phyloP scores from a whole-genome alignment of 2,888 invertebrate species.

The Penaeus monodon region DNA sequence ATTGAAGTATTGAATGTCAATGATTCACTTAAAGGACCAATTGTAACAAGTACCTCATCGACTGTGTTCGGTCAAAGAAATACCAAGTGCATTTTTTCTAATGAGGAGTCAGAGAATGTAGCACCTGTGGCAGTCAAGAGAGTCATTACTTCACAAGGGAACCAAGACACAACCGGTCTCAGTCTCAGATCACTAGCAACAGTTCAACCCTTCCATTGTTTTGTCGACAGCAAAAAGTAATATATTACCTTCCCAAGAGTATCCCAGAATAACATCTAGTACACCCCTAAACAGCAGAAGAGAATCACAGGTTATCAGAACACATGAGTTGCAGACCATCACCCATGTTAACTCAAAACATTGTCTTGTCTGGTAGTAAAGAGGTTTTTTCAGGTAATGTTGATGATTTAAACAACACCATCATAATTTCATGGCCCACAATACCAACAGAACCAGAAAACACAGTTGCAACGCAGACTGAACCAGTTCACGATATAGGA shows the following conservation, averaged over 20 bases:
- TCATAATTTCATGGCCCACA: conserved; percentile 54
- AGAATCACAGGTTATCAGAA: conserved; percentile 23
- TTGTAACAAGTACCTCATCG: conserved; percentile 1
- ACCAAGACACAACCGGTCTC: neutral
- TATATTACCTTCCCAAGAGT: conserved; percentile 11
- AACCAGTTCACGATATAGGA: conserved; percentile 20
- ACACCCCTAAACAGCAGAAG: conserved; percentile 2
- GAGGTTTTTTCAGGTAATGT: conserved; percentile 22
- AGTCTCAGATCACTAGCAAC: conserved; percentile 17
- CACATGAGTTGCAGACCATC: conserved; percentile 8
- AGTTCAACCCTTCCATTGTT: conserved; percentile 35
- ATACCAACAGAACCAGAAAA: conserved; percentile 16
- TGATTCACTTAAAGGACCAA: conserved; percentile 4
- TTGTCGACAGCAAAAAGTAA: conserved; percentile 23
- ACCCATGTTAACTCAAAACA: conserved; percentile 27
- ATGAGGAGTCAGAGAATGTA: neutral
- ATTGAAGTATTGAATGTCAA: conserved; percentile 28
- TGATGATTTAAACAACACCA: conserved; percentile 31
- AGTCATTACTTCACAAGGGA: neutral
- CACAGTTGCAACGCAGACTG: conserved; percentile 46
- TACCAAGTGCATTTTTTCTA: conserved; percentile 15
- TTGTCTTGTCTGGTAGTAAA: conserved; percentile 33
- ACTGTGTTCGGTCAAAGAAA: neutral
- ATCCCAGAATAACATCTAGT: neutral
- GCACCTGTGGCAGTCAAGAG: conserved; percentile 2